Evolutionary conservation across 2,797 vertebrate genomes (phyloP).

Genomic region (Pangasius djambal): DNA sequence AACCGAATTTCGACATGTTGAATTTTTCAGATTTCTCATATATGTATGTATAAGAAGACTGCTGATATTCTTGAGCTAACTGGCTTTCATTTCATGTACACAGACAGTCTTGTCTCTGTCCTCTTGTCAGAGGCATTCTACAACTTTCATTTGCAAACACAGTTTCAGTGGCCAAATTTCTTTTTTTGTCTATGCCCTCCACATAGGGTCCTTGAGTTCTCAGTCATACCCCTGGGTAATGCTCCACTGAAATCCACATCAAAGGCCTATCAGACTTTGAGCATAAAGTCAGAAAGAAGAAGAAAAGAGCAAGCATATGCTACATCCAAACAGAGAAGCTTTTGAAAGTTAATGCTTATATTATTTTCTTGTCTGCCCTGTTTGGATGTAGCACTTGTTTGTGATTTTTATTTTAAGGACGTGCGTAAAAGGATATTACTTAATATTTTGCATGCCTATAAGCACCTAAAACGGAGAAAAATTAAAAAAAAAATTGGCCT

Average conservation of each 20-base stretch:
- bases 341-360: no score
- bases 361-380: no score
- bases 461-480: no score
- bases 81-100: background rate
- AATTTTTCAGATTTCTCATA: background rate
- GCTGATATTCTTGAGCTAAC: background rate
- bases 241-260: background rate
- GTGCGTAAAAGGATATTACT: no score
- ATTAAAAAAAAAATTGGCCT: no score
- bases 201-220: background rate
- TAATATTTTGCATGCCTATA: no score
- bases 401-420: no score
- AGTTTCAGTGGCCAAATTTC: background rate
- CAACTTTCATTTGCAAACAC: background rate
- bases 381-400: no score
- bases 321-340: background rate
- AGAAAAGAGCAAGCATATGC: background rate
- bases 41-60: background rate
- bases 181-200: background rate
- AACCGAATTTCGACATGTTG: background rate
- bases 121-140: background rate
- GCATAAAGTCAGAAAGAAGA: background rate
- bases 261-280: background rate
- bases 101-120: background rate
- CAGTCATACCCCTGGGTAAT: background rate